Evolutionary conservation across 2,888 invertebrate genomes (phyloP).

Genomic region (Eristalis arbustorum): DNA sequence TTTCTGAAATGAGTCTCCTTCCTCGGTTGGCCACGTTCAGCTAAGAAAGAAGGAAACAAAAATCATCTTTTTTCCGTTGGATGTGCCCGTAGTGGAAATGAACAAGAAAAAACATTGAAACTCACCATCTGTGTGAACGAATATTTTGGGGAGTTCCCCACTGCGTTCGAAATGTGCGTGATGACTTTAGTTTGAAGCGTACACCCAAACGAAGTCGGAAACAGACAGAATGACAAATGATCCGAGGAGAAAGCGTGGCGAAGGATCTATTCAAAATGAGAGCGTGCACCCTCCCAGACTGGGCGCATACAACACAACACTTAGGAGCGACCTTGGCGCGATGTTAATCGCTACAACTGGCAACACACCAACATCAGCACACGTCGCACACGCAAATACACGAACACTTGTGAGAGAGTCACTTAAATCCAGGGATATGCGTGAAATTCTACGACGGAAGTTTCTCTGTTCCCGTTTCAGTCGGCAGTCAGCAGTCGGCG

Average conservation of each 20-base stretch:
- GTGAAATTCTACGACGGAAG: background rate
- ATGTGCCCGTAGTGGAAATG: background rate
- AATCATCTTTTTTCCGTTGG: constrained; percentile 43
- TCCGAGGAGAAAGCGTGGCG: constrained; percentile 37
- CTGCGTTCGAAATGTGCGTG: constrained; percentile 50
- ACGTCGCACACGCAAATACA: constrained; percentile 21
- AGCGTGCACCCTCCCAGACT: constrained; percentile 23
- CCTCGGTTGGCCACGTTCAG: constrained; percentile 38
- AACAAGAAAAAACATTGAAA: background rate
- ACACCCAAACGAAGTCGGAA: constrained; percentile 2
- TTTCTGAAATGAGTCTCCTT: constrained; percentile 44
- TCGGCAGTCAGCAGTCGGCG: background rate
- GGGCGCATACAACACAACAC: constrained; percentile 7
- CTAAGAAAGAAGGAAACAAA: background rate
- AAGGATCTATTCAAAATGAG: constrained; percentile 32
- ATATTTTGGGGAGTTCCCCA: constrained; percentile 5
- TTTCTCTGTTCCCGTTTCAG: background rate
- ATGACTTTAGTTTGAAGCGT: constrained; percentile 56
- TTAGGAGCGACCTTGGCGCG: constrained; percentile 51
- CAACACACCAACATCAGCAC: constrained; percentile 14
- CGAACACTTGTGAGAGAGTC: constrained; percentile 20
- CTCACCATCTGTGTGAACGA: constrained; percentile 29
- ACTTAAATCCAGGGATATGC: constrained; percentile 23
- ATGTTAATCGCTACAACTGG: constrained; percentile 32
- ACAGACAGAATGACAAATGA: constrained; percentile 65